Percentiles rank a stretch among this genome's conserved stretches.
These are phyloP conservation scores for Erannis defoliaria DNA, from an alignment of 2,888 invertebrate species.

Conservation along the genomic window DNA sequence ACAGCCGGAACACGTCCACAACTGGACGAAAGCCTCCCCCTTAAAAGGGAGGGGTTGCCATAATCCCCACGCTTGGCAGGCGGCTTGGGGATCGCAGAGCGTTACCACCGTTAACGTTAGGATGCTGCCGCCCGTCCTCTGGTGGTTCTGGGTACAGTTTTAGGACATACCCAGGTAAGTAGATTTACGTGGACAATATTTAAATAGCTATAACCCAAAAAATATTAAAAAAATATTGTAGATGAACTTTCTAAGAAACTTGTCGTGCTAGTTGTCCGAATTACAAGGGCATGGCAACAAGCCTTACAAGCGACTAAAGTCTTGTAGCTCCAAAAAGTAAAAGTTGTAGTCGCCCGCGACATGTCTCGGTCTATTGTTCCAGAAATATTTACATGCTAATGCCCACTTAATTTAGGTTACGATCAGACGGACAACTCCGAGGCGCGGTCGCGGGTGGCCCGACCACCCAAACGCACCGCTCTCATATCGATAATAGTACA, in stretches of 20 bases:
- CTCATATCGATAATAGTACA: conserved; percentile 65
- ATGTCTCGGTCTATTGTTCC: conserved; percentile 60
- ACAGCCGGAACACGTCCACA: no score
- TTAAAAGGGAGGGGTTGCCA: no score
- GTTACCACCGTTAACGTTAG: no score
- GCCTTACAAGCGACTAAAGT: conserved; percentile 16
- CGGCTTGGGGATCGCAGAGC: no score
- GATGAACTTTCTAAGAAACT: background rate
- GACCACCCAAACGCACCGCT: conserved; percentile 60
- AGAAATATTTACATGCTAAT: conserved; percentile 64
- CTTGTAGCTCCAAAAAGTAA: conserved; percentile 22
- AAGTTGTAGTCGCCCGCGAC: conserved; percentile 47
- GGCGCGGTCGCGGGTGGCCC: conserved; percentile 69
- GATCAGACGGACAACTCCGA: conserved; percentile 43
- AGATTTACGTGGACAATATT: no score
- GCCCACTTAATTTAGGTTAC: conserved; percentile 68
- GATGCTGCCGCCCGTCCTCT: no score
- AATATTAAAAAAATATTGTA: no score
- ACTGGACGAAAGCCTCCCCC: no score
- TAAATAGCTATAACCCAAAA: no score
- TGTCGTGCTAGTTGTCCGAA: conserved; percentile 3
- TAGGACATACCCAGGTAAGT: no score
- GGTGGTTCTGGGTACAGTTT: no score
- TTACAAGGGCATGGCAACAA: conserved; percentile 11
- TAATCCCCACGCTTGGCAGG: no score